Conservation (phyloP, 2,113 vertebrate genomes). For the Cynocephalus volans region DNA sequence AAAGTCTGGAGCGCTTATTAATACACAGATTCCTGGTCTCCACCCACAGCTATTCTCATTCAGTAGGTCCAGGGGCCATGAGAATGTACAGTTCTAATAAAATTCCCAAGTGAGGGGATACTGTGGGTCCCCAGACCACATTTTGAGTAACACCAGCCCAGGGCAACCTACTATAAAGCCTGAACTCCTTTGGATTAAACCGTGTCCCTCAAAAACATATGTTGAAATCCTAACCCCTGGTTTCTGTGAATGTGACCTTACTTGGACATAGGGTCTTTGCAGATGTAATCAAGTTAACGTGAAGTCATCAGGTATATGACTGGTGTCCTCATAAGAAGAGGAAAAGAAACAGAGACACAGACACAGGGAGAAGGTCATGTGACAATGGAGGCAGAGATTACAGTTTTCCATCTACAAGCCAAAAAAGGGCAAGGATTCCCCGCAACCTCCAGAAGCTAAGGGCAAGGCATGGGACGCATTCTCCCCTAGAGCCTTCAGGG, state of each 20-base stretch:
- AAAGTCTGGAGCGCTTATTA: background rate
- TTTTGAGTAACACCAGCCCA: background rate
- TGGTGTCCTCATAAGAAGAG: background rate
- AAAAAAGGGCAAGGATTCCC: background rate
- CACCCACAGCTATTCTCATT: background rate
- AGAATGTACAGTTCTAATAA: background rate
- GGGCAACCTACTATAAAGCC: background rate
- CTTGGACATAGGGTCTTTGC: background rate
- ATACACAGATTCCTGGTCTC: background rate
- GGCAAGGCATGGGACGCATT: background rate
- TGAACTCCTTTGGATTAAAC: background rate
- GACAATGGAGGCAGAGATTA: background rate
- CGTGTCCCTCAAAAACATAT: background rate
- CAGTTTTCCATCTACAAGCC: background rate
- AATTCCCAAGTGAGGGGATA: background rate
- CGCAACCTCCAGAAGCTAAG: background rate
- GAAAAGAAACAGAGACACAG: background rate
- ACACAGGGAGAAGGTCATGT: background rate
- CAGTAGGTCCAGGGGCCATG: background rate
- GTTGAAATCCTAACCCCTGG: background rate
- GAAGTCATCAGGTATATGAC: background rate
- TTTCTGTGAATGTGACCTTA: background rate
- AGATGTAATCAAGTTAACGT: background rate
- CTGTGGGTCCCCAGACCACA: background rate
- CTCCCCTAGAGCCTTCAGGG: background rate